Base-by-base conservation (phyloP, 35 echinoderm and acorn worm species). In the Anneissia japonica region DNA sequence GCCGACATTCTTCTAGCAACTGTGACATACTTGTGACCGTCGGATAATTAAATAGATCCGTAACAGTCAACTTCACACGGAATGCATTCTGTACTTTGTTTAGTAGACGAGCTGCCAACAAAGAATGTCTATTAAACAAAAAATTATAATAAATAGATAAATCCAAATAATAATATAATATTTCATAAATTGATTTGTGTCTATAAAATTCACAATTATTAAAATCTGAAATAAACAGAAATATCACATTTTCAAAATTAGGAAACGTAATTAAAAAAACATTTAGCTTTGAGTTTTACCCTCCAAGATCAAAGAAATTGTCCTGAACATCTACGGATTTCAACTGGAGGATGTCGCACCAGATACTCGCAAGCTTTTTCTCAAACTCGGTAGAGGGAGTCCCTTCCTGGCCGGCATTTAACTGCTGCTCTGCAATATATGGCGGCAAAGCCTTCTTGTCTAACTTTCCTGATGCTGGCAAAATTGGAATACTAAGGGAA, bases 251-350 rank as follows among this genome's bases (percentile, higher is more conserved):
- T 45, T 45, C 16, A 45, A 45, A 16, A 45, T 45, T 45, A 7
- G 16, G 4, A 45, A 45, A 16, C 16, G 16, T 45, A 7, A 45
- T 12, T 10, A 81, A 82, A 38, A 11, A 30, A 82, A 14, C 39
- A 39, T 38, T 82, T 43, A 30, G 35, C 36, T 30, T 37, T 19
- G 4, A 36, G 14, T 0, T 30, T 72, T 31, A 81, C 79, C 77
- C 88, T 43, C 88, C 88, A 46, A 90, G 75, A 83, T 84, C 82
- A 55, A 90, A 90, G 81, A 90, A 90, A 32, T 82, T 90, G 83
- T 90, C 88, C 45, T 90, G 81, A 0, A 84, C 81, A 79, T 84
- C 81, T 14, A 90, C 38, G 23, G 81, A 17, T 38, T 74, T 43
- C 1, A 90, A 13, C 55, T 77, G 72, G 11, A 90, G 88, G 14